Evolutionary conservation across 2,888 invertebrate genomes (phyloP).

Genomic region (Acleris holmiana): DNA sequence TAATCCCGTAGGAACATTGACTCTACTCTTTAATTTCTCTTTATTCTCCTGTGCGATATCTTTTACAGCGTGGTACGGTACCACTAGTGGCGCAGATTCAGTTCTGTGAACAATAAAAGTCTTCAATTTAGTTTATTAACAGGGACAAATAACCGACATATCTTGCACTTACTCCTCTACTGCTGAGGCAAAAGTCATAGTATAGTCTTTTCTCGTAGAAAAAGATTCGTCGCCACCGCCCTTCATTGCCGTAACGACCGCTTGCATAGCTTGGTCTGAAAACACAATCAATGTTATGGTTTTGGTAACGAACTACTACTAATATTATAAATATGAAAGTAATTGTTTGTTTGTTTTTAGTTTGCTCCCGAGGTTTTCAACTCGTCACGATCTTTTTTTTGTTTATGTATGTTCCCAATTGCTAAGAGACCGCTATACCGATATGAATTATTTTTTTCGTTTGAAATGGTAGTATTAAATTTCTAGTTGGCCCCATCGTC

Average conservation of each 20-base stretch:
- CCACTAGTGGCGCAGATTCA: constrained; percentile 55
- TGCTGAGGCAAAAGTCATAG: constrained; percentile 56
- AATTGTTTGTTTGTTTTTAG: too few relatives aligned
- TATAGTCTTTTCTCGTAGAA: constrained; percentile 52
- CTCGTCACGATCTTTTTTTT: too few relatives aligned
- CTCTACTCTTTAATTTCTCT: constrained; percentile 51
- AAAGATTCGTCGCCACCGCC: constrained; percentile 50
- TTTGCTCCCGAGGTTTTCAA: too few relatives aligned
- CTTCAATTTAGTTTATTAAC: too few relatives aligned
- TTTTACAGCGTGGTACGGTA: constrained; percentile 62
- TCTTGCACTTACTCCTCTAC: constrained; percentile 58
- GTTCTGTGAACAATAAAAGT: constrained; percentile 44
- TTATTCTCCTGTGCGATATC: constrained; percentile 65
- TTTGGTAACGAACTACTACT: too few relatives aligned
- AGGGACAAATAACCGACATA: too few relatives aligned
- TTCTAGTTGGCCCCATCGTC: too few relatives aligned
- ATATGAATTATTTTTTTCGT: too few relatives aligned
- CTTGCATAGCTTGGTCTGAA: constrained; percentile 54
- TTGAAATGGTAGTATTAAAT: too few relatives aligned
- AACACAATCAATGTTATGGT: background rate
- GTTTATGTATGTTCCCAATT: too few relatives aligned
- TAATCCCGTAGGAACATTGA: constrained; percentile 54
- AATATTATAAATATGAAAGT: too few relatives aligned
- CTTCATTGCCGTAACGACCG: constrained; percentile 61
- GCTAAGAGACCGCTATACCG: too few relatives aligned